A percentile compares a stretch with the other conserved stretches of the same genome.
Conservation (phyloP, 2,113 vertebrate species). For the Lynx canadensis region DNA sequence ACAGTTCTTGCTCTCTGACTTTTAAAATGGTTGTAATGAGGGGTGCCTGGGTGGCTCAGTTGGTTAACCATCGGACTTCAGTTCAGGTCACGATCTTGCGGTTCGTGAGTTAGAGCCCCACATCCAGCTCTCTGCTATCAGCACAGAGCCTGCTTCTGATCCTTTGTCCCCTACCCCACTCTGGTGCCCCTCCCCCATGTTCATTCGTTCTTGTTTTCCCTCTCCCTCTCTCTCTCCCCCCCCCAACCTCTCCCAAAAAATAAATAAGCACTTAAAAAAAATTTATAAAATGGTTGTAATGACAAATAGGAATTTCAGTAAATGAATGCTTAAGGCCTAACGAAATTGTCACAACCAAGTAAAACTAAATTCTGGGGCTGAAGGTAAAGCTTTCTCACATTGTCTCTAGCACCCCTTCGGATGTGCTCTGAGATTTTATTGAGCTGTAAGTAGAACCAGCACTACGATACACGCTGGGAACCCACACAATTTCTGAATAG, state of each 20-base stretch:
- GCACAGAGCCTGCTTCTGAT: too few species aligned
- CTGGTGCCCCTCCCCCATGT: too few species aligned
- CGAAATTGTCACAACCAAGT: not conserved
- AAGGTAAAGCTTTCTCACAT: not conserved
- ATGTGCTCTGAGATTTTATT: not conserved
- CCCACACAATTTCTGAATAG: not conserved
- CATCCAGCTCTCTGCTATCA: too few species aligned
- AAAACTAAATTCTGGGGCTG: conserved; percentile 15
- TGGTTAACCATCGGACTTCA: too few species aligned
- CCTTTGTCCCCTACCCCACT: too few species aligned
- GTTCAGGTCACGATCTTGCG: too few species aligned
- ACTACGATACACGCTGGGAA: not conserved
- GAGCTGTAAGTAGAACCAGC: not conserved
- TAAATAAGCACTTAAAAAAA: too few species aligned
- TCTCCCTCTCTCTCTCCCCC: too few species aligned
- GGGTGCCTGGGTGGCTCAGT: too few species aligned
- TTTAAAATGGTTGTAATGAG: conserved; percentile 1
- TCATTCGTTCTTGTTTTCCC: too few species aligned
- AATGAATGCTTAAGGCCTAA: not conserved
- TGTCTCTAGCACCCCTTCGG: not conserved
- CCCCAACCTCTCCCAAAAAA: too few species aligned
- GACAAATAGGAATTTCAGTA: not conserved
- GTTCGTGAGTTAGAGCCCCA: too few species aligned
- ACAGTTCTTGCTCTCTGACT: conserved; percentile 1
- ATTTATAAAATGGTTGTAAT: not conserved